Conservation (phyloP, 2,113 vertebrate species). For the Rhea americana region DNA sequence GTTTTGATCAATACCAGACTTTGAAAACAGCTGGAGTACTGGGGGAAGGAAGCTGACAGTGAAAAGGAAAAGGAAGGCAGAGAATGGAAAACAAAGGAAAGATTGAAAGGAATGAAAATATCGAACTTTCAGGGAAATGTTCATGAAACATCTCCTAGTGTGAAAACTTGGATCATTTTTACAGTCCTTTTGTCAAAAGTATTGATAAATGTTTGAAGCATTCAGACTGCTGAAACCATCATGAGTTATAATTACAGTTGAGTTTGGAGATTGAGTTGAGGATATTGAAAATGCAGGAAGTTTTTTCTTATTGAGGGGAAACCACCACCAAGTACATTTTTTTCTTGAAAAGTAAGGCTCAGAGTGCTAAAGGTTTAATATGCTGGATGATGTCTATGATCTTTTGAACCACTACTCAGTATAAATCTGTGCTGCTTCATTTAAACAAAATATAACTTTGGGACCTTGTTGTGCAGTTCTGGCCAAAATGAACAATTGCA, state of each 20-base stretch:
- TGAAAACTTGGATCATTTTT: no score
- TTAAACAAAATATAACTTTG: rapidly evolving
- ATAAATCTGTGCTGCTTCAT: no score
- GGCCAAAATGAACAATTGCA: not conserved
- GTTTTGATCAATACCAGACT: not conserved
- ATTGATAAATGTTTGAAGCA: not conserved
- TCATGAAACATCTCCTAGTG: rapidly evolving
- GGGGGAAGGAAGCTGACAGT: not conserved
- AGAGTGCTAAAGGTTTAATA: no score
- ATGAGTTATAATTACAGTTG: not conserved
- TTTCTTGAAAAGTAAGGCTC: no score
- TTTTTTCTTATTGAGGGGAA: no score
- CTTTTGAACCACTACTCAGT: not conserved
- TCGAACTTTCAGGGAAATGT: not conserved
- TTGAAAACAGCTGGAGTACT: rapidly evolving
- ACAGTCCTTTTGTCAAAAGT: not conserved
- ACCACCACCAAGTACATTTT: no score
- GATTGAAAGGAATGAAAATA: not conserved
- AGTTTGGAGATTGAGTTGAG: not conserved
- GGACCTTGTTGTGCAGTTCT: not conserved
- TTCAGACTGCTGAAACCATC: not conserved
- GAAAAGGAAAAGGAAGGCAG: not conserved
- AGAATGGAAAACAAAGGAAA: not conserved
- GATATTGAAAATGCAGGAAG: no score
- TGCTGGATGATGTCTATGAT: no score